Evolutionary conservation across 92 coral and sea anemone genomes (phyloP), one percentile per base, ranked within the genome.

Genomic region (Umimayanthus kanabou): DNA sequence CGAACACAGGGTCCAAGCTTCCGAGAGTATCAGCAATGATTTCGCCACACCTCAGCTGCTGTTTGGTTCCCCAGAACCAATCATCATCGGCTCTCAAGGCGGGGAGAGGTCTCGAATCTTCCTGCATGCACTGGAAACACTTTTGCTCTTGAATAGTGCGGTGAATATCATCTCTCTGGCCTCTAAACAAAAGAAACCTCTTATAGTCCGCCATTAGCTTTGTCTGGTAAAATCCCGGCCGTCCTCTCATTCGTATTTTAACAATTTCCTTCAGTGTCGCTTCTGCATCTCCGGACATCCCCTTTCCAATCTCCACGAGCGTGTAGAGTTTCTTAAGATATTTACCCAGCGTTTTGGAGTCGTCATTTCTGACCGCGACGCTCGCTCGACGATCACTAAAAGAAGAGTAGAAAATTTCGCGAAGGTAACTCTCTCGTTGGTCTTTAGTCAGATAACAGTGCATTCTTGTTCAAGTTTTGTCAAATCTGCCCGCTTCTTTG

Each of bases 21-120:
- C 98, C 98, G 6, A 95, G 92, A 5, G 96, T 95, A 49, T 95
- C 98, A 23, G 94, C 98, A 69, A 95, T 90, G 67, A 95, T 95
- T 77, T 95, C 98, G 78, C 96, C 98, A 67, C 98, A 95, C 79
- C 98, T 83, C 14, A 95, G 81, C 82, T 95, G 98, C 57, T 95
- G 98, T 39, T 89, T 91, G 14, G 96, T 91, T 3, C 96, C 98
- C 98, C 98, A 95, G 82, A 79, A 95, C 98, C 94, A 89, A 82
- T 93, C 98, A 29, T 91, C 96, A 30, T 83, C 92, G 84, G 66
- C 65, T 18, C 85, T 88, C 67, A 95, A 80, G 30, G 85, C 80
- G 37, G 92, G 90, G 58, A 92, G 92, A 69, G 94, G 90, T 30
- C 85, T 79, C 26, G 57, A 80, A 6, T 90, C 91, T 71, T 95